Evolutionary conservation across 2,888 invertebrate genomes (phyloP).

Genomic region (Empis livida): DNA sequence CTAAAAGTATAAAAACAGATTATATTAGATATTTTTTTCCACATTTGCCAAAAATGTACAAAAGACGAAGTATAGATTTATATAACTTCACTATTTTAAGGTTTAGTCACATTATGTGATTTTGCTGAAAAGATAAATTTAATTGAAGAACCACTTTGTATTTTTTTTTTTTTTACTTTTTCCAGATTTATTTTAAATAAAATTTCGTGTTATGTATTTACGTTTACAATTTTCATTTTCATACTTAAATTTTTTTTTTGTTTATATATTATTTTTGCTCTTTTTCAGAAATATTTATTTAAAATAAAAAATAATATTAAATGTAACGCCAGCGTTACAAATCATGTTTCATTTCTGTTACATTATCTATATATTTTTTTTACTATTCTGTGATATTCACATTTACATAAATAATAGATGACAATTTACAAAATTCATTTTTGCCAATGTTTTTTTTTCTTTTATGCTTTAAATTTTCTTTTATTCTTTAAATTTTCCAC

Average conservation of each 20-base stretch:
- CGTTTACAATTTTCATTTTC: constrained; percentile 4
- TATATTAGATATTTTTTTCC: too few relatives aligned
- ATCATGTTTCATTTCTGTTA: constrained; percentile 5
- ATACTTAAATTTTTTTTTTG: constrained; percentile 10
- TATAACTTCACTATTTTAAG: too few relatives aligned
- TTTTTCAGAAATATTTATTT: constrained; percentile 8
- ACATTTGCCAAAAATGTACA: too few relatives aligned
- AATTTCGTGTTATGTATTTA: constrained; percentile 12
- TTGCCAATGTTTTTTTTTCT: too few relatives aligned
- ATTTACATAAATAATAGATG: constrained; percentile 24
- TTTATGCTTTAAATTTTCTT: too few relatives aligned
- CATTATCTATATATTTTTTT: background rate
- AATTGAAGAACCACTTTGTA: constrained; percentile 2
- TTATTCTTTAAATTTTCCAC: too few relatives aligned
- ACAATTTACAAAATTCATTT: constrained; percentile 11
- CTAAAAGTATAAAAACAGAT: too few relatives aligned
- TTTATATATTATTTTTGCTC: too few relatives aligned
- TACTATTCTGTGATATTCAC: constrained; percentile 17
- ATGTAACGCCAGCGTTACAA: constrained; percentile 17
- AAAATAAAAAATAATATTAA: constrained; percentile 15
- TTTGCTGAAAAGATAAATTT: too few relatives aligned
- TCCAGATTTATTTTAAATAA: constrained; percentile 14
- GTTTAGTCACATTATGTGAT: too few relatives aligned
- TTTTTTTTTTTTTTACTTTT: constrained; percentile 11
- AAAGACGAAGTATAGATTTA: too few relatives aligned